Evolutionary conservation across 64 coral and sea anemone genomes (phyloP).

Genomic region (Montipora capricornis): DNA sequence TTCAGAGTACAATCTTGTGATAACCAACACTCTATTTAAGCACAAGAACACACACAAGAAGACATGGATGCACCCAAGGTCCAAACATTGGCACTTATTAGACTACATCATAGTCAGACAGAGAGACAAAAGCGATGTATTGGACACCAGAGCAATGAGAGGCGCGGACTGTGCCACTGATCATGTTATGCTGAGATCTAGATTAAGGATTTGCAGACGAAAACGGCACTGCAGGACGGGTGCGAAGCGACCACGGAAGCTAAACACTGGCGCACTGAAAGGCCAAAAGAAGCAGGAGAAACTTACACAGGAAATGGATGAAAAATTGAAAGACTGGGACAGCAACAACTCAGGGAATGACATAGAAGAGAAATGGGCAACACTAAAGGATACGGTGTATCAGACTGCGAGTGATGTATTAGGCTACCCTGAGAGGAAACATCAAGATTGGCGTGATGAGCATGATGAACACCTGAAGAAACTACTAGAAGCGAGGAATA

Average conservation of each 20-base stretch:
- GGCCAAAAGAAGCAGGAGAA: no score
- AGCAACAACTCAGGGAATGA: slow-evolving; percentile 1
- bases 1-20: slow-evolving; percentile 18
- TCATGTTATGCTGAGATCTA: slow-evolving; percentile 4
- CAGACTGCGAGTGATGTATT: neutral
- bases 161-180: slow-evolving; percentile 44
- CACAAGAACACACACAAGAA: slow-evolving; percentile 20
- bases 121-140: neutral
- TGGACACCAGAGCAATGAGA: slow-evolving; percentile 22
- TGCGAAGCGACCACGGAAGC: no score
- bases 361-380: slow-evolving; percentile 15
- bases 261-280: no score
- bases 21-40: slow-evolving; percentile 53
- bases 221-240: neutral
- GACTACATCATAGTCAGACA: slow-evolving; percentile 27
- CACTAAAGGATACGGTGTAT: neutral
- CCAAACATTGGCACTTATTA: slow-evolving; percentile 53
- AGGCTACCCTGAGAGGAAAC: neutral
- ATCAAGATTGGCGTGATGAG: slow-evolving; percentile 51
- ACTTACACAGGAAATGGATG: no score
- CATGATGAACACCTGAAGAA: neutral
- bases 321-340: neutral
- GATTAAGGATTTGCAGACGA: neutral
- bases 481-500: slow-evolving; percentile 32
- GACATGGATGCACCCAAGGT: slow-evolving; percentile 39